Evolutionary conservation across 2,113 vertebrate species (phyloP).

Genomic region (Desmodus rotundus): DNA sequence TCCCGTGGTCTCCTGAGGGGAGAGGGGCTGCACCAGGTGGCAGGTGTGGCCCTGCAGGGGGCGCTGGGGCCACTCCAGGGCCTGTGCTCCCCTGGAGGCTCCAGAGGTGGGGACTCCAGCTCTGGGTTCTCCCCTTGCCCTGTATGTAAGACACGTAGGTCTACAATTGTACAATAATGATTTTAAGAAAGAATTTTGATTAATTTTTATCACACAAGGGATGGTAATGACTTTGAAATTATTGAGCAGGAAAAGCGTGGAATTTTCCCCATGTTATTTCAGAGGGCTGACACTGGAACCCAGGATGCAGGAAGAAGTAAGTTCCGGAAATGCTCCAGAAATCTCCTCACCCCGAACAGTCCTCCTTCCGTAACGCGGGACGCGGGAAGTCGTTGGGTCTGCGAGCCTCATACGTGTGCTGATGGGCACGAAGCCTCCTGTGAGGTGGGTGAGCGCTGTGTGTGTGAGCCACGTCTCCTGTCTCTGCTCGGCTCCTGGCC

Average conservation of each 20-base stretch:
- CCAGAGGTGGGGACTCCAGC: not conserved
- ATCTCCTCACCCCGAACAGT: not conserved
- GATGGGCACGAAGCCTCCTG: not conserved
- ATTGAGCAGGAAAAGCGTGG: not conserved
- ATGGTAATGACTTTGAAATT: not conserved
- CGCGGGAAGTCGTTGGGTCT: not conserved
- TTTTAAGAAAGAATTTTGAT: not conserved
- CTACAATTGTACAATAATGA: not conserved
- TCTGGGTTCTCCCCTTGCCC: not conserved
- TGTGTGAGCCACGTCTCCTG: not conserved
- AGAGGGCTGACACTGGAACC: not conserved
- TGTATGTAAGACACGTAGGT: not conserved
- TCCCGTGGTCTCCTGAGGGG: not conserved
- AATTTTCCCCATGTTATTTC: fast-evolving
- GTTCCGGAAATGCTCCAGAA: not conserved
- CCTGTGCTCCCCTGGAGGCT: fast-evolving
- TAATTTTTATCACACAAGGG: not conserved
- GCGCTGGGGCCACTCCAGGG: not conserved
- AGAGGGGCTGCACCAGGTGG: no score
- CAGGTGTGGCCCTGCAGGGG: fast-evolving
- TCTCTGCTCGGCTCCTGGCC: not conserved
- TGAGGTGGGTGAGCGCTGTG: fast-evolving
- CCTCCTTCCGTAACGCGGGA: not conserved
- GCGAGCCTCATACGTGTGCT: fast-evolving
- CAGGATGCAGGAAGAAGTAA: not conserved